phyloP scores from a whole-genome alignment of 2,797 vertebrate genomes.

The Ataeniobius toweri region DNA sequence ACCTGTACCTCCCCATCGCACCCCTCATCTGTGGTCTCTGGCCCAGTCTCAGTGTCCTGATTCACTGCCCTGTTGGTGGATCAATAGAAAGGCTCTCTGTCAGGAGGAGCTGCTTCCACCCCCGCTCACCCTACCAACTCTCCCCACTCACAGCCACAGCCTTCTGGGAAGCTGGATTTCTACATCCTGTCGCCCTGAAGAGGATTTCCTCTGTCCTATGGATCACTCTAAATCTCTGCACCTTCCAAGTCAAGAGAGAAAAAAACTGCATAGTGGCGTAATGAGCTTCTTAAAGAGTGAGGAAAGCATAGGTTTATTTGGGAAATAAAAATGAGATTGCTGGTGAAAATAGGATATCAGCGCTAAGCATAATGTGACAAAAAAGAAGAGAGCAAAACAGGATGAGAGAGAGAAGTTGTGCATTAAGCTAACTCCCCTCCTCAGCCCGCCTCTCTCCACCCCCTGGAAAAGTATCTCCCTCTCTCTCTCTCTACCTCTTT shows the following conservation, averaged over 20 bases:
- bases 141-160: slow-evolving; percentile 55
- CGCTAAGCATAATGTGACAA: slow-evolving; percentile 49
- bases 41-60: slow-evolving; percentile 64
- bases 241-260: slow-evolving; percentile 24
- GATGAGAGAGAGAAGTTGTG: slow-evolving; percentile 71
- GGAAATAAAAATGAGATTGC: slow-evolving; percentile 43
- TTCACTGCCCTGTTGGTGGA: slow-evolving; percentile 72
- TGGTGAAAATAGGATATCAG: slow-evolving; percentile 54
- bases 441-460: slow-evolving; percentile 55
- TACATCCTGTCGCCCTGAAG: slow-evolving; percentile 37
- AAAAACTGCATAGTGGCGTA: slow-evolving; percentile 15
- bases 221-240: slow-evolving; percentile 50
- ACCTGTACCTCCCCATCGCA: slow-evolving; percentile 35
- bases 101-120: slow-evolving; percentile 46
- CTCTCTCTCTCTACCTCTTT: slow-evolving; percentile 37
- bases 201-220: slow-evolving; percentile 21
- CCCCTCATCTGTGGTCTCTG: slow-evolving; percentile 48
- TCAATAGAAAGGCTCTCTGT: slow-evolving; percentile 75
- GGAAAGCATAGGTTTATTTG: slow-evolving; percentile 32
- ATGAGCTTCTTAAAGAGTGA: slow-evolving; percentile 41
- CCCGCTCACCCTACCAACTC: slow-evolving; percentile 3
- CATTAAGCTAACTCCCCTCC: slow-evolving; percentile 67
- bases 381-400: slow-evolving; percentile 27
- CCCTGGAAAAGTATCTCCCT: slow-evolving; percentile 61
- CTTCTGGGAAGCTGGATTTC: slow-evolving; percentile 51